Percentiles rank a stretch among this genome's conserved stretches.
phyloP scores from a whole-genome alignment of 2,113 vertebrate species.

The Trogon melanurus region DNA sequence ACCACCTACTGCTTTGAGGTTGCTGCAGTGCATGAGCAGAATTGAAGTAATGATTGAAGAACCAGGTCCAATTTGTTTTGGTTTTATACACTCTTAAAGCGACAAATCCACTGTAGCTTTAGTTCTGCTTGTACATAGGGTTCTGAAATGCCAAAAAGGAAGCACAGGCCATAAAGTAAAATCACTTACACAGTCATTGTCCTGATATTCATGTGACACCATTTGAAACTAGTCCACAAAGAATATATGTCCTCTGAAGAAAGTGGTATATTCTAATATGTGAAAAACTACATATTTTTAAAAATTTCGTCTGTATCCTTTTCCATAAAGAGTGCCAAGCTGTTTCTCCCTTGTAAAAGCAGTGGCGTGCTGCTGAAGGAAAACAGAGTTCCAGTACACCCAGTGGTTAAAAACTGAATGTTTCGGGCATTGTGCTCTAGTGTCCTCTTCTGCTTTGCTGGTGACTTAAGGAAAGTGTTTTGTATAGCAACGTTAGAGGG shows the following conservation, averaged over 20 bases:
- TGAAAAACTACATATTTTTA: background rate
- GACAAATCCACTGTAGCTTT: background rate
- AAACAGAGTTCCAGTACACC: background rate
- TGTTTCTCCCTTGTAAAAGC: background rate
- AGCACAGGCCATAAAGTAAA: background rate
- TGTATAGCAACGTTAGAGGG: background rate
- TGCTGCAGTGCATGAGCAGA: conserved; percentile 13
- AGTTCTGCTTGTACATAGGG: background rate
- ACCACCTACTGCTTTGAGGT: conserved; percentile 36
- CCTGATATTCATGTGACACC: background rate
- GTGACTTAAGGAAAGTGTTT: background rate
- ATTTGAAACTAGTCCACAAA: background rate
- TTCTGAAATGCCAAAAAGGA: background rate
- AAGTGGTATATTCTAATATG: background rate
- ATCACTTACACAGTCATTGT: background rate
- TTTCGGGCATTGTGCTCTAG: background rate
- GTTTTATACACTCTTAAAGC: background rate
- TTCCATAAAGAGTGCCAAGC: background rate
- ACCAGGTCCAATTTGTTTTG: background rate
- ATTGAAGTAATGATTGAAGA: background rate
- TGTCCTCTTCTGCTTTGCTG: background rate
- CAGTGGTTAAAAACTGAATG: background rate
- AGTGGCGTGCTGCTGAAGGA: background rate
- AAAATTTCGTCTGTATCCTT: background rate
- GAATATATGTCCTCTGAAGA: background rate